Evolutionary conservation across 1,140 invertebrate genomes (phyloP).

Genomic region (Sycobia sp.): DNA sequence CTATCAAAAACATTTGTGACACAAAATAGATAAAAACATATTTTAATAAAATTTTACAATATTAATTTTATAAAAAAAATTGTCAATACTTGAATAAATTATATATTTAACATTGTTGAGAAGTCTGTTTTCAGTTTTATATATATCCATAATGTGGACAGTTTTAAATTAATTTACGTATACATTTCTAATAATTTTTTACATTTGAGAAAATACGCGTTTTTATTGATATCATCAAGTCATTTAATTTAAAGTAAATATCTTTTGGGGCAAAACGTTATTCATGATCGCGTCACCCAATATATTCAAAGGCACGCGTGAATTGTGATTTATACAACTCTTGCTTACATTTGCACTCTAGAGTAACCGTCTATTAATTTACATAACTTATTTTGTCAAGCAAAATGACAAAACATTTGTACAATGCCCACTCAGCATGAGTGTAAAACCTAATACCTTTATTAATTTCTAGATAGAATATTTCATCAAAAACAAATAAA

Average conservation of each 20-base stretch:
- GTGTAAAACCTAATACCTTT: conserved; percentile 18
- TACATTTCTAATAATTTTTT: conserved; percentile 3
- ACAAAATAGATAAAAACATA: conserved; percentile 17
- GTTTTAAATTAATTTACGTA: conserved; percentile 14
- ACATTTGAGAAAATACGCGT: conserved; percentile 28
- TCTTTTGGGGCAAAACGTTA: conserved; percentile 32
- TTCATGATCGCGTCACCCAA: conserved; percentile 24
- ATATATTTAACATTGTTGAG: conserved; percentile 8
- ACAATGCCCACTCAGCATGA: conserved; percentile 13
- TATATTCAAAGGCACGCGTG: conserved; percentile 34
- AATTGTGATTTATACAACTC: conserved; percentile 26
- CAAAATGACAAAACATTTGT: conserved; percentile 7
- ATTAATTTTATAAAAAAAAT: conserved; percentile 17
- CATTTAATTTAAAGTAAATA: conserved; percentile 21
- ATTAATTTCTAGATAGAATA: conserved; percentile 19
- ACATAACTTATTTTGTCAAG: too few relatives aligned
- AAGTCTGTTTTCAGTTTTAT: not conserved
- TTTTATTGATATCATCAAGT: conserved; percentile 16
- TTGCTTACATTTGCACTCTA: conserved; percentile 12
- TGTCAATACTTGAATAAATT: conserved; percentile 1
- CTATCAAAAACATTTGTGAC: conserved; percentile 22
- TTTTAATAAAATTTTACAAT: conserved; percentile 26
- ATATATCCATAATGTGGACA: conserved; percentile 13
- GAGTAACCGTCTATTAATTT: too few relatives aligned
- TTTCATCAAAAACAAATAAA: conserved; percentile 19